Base-by-base conservation (phyloP, 2,888 invertebrate species). In the Caenorhabditis zanzibari region DNA sequence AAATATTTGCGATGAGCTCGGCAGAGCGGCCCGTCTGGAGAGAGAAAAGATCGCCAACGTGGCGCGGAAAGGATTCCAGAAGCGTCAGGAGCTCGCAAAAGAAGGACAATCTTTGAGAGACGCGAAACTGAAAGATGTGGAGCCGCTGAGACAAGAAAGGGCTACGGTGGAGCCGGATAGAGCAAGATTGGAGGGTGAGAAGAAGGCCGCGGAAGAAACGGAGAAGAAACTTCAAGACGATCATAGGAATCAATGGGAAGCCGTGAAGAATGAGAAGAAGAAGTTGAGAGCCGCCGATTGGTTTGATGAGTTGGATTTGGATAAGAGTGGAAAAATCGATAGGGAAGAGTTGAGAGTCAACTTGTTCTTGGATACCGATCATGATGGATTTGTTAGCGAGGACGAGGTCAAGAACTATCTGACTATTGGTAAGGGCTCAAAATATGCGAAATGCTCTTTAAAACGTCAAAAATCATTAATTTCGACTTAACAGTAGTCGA, bases 321-420 rank as follows among this genome's bases (percentile, higher is more conserved):
- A 98, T 93, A 93, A 94, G 85, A 96, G 97, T 94, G 95, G 95
- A 59, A 92, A 93, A 93, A 93, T 97, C 95, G 93, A 93, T 44
- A 71, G 92, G 35, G 91, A 92, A 26, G 94, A 94, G 88, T 88
- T 94, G 38, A 92, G 95, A 93, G 94, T 95, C 1, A 95, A 95
- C 80, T 94, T 94, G 90, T 95, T 95, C 59, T 96, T 98, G 93
- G 98, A 98, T 93, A 95, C 95, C 89, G 95, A 98, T 93, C 95
- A 95, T 82, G 95, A 97, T 94, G 97, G 97, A 10, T 95, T 95
- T 90, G 96, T 98, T 19, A 95, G 95, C 81, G 95, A 95, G 28
- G 97, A 97, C 80, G 98, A 98, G 94, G 95, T 96, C 0, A 95
- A 93, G 93, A 35, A 47, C 1, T 83, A 79, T 64, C 26, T 75